Conservation (phyloP, 2,888 invertebrate genomes). For the Platycnemis pennipes region DNA sequence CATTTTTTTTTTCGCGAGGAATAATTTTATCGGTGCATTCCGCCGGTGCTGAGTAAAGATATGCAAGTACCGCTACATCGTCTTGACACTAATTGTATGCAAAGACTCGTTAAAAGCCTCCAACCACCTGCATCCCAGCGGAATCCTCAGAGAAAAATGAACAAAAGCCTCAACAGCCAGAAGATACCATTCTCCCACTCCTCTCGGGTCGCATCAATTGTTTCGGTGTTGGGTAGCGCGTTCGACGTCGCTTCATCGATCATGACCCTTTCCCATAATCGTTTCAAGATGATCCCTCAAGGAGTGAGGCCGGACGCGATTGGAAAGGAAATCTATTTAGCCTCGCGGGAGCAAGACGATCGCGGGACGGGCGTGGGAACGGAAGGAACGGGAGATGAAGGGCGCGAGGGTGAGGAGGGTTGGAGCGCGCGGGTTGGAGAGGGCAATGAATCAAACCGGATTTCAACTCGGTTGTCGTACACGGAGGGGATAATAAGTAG, state of each 20-base stretch:
- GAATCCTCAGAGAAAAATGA: not conserved
- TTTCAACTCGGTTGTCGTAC: conserved; percentile 38
- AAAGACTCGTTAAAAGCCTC: not conserved
- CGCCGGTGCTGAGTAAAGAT: too few species aligned
- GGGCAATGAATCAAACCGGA: conserved; percentile 31
- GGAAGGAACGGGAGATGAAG: not conserved
- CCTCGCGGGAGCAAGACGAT: not conserved
- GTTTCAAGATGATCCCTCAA: not conserved
- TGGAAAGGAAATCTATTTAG: conserved; percentile 12
- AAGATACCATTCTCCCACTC: not conserved
- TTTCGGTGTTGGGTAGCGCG: not conserved
- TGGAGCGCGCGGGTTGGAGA: not conserved
- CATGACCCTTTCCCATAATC: not conserved
- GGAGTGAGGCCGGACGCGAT: conserved; percentile 13
- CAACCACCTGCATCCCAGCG: not conserved
- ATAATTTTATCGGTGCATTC: too few species aligned
- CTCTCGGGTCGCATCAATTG: not conserved
- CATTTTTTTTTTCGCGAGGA: too few species aligned
- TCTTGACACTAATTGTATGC: not conserved
- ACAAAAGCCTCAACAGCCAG: not conserved
- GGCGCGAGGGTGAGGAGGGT: too few species aligned
- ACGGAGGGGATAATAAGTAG: conserved; percentile 34
- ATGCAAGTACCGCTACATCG: not conserved
- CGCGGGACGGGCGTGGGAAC: not conserved
- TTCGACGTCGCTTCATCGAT: not conserved